phyloP scores from a whole-genome alignment of 2,888 invertebrate species.

The Callyntrura guangdongensis region DNA sequence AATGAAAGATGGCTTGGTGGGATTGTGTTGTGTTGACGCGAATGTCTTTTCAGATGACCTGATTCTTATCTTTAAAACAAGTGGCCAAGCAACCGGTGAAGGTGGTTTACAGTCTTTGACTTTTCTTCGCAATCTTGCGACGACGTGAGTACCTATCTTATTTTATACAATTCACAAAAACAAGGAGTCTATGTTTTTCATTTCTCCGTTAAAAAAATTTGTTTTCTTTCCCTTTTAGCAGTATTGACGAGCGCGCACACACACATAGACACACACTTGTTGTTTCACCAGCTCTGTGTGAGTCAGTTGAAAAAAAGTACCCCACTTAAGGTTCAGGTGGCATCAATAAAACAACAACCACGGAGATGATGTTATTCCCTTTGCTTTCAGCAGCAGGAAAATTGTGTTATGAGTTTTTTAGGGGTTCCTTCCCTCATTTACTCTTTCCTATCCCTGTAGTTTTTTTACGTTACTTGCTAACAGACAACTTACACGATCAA shows the following conservation, averaged over 20 bases:
- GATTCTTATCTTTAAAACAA: conserved; percentile 76
- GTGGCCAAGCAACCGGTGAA: conserved; percentile 65
- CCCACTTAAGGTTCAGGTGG: conserved; percentile 53
- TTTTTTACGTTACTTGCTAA: not conserved
- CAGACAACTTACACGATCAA: conserved; percentile 40
- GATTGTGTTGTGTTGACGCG: conserved; percentile 63
- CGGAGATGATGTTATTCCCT: conserved; percentile 13
- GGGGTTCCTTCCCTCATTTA: conserved; percentile 36
- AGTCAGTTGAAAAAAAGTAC: conserved; percentile 21
- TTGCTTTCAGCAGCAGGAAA: conserved; percentile 29
- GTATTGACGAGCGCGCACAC: too few relatives aligned
- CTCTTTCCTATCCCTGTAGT: not conserved
- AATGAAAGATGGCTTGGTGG: conserved; percentile 18
- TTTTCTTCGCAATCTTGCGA: not conserved
- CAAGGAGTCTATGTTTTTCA: conserved; percentile 41
- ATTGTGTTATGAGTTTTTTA: not conserved
- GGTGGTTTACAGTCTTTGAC: conserved; percentile 24
- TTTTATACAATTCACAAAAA: conserved; percentile 18
- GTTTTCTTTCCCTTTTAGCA: conserved; percentile 33
- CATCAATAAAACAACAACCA: conserved; percentile 32
- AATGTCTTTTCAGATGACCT: conserved; percentile 71
- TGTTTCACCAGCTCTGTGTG: not conserved
- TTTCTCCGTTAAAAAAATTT: conserved; percentile 54
- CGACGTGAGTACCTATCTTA: conserved; percentile 14
- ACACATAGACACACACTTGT: conserved; percentile 14